Conservation (phyloP, 2,113 vertebrate species). For the Prietella phreatophila region DNA sequence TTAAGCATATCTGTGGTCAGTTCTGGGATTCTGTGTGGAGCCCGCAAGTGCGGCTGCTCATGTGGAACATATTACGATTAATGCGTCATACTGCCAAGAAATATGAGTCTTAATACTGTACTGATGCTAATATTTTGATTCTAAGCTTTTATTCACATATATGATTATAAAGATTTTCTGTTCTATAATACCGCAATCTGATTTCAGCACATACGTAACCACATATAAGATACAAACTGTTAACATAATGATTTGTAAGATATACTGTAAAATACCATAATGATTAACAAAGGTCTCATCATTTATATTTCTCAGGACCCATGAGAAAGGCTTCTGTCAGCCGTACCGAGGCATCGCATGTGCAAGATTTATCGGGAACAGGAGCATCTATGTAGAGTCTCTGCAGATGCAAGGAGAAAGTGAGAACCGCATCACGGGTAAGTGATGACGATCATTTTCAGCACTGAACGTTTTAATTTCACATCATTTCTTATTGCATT, state of each 20-base stretch:
- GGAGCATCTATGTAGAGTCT: constrained; percentile 95
- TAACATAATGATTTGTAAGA: neutral
- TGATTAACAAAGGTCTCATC: neutral
- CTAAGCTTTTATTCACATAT: neutral
- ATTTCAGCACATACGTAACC: neutral
- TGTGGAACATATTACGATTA: constrained; percentile 33
- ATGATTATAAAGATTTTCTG: neutral
- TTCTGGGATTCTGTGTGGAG: constrained; percentile 7
- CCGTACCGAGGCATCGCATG: constrained; percentile 96
- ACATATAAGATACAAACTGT: neutral
- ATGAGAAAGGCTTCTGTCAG: constrained; percentile 93
- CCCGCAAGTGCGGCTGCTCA: constrained; percentile 15
- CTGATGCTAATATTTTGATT: neutral
- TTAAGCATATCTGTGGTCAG: constrained; percentile 21
- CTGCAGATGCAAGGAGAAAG: constrained; percentile 98
- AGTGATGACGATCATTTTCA: neutral
- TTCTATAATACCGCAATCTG: neutral
- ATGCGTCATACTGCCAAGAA: constrained; percentile 9
- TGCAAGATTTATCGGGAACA: constrained; percentile 93
- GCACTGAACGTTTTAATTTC: neutral
- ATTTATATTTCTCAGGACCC: constrained; percentile 70
- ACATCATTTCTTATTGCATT: neutral
- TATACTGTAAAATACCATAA: neutral
- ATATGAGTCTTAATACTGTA: neutral
- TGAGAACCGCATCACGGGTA: constrained; percentile 96